A percentile compares a stretch with the other conserved stretches of the same genome.
phyloP scores from a whole-genome alignment of 2,797 vertebrate genomes.

The Anas acuta region DNA sequence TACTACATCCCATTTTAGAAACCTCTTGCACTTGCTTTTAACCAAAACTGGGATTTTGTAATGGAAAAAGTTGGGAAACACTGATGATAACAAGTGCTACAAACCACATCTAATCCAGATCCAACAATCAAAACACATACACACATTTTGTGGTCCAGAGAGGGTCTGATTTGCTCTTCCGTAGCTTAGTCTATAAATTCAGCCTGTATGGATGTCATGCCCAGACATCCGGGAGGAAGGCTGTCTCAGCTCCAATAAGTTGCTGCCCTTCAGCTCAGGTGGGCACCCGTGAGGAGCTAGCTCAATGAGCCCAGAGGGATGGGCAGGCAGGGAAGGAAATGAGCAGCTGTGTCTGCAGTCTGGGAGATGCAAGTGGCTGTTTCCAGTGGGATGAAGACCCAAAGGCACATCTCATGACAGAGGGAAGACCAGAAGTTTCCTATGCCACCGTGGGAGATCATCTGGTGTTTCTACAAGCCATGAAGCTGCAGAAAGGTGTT shows the following conservation, averaged over 20 bases:
- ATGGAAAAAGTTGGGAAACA: not conserved
- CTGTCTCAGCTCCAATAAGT: not conserved
- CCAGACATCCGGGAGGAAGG: fast-evolving
- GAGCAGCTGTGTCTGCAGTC: not conserved
- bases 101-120: not conserved
- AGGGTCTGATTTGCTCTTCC: not conserved
- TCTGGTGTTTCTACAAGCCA: not conserved
- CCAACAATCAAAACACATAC: fast-evolving
- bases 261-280: not conserved
- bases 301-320: not conserved
- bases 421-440: not conserved
- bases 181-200: not conserved
- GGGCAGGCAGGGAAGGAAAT: not conserved
- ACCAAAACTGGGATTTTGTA: not conserved
- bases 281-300: not conserved
- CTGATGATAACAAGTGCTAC: fast-evolving
- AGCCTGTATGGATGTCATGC: not conserved
- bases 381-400: not conserved
- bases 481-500: not conserved
- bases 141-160: not conserved
- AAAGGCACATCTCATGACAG: not conserved
- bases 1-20: not conserved
- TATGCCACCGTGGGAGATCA: not conserved
- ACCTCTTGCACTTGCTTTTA: not conserved
- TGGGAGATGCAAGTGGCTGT: not conserved